A percentile compares a stretch with the other conserved stretches of the same genome.
Evolutionary conservation across 2,888 invertebrate species (phyloP).

Genomic region (Tortrix viridana): DNA sequence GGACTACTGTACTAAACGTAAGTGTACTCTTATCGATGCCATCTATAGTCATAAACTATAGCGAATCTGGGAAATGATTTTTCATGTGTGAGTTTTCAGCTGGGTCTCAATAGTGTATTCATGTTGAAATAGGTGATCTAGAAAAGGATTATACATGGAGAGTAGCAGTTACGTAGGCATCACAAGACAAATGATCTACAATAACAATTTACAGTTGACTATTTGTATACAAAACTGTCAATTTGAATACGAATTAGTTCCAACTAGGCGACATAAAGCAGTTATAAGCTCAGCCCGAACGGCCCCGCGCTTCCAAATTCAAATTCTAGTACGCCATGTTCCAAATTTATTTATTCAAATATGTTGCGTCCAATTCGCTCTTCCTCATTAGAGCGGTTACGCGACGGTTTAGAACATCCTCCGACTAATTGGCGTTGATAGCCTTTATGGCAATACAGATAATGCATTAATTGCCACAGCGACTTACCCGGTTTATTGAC

Average conservation of each 20-base stretch:
- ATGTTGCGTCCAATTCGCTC: slow-evolving; percentile 71
- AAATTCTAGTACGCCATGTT: slow-evolving; percentile 41
- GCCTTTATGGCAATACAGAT: slow-evolving; percentile 38
- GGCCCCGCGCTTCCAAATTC: slow-evolving; percentile 25
- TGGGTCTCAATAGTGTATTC: too few relatives aligned
- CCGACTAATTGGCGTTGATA: slow-evolving; percentile 43
- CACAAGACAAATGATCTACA: slow-evolving; percentile 13
- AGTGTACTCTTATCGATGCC: slow-evolving; percentile 71
- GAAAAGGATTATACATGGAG: too few relatives aligned
- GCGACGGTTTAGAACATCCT: slow-evolving; percentile 75
- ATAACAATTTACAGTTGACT: slow-evolving; percentile 15
- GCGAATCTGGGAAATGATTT: too few relatives aligned
- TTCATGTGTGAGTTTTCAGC: too few relatives aligned
- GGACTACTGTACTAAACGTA: slow-evolving; percentile 96
- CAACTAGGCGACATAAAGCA: slow-evolving; percentile 6
- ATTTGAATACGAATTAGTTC: slow-evolving; percentile 23
- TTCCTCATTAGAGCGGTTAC: slow-evolving; percentile 76
- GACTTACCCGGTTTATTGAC: slow-evolving; percentile 48
- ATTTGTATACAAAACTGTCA: slow-evolving; percentile 24
- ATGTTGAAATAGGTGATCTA: too few relatives aligned
- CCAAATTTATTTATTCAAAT: slow-evolving; percentile 55
- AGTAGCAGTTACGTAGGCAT: slow-evolving; percentile 14
- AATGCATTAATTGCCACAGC: slow-evolving; percentile 54
- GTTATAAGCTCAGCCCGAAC: slow-evolving; percentile 4
- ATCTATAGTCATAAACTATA: not conserved